Base-by-base conservation (phyloP, 2,888 invertebrate genomes). In the Itoplectis maculator region DNA sequence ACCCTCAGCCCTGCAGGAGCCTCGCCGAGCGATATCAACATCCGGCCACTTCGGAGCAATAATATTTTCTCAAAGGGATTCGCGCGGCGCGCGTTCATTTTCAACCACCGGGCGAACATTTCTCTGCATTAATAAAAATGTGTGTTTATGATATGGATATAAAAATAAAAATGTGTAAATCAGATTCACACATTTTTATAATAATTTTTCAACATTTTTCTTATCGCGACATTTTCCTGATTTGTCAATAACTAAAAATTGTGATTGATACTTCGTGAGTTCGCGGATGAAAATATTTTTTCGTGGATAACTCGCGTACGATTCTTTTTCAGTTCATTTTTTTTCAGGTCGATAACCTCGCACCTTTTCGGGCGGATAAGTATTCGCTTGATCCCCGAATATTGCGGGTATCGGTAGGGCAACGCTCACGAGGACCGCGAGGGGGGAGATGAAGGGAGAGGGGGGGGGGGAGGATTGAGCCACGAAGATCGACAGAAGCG, bases 321-420 rank as follows among this genome's bases (percentile, higher is more conserved):
- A n/a, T n/a, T n/a, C n/a, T n/a, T n/a, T n/a, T n/a, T n/a, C n/a
- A n/a, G n/a, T 7, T 54, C 23, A 23, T 37, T 20, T 47, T 29
- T 49, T 40, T 54, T 66, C 56, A 7, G 40, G 40, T 42, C 47
- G 47, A 81, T 72, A 75, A 66, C 40, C 49, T 66, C 56, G 47
- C 76, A 23, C 20, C 23, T 23, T 63, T 66, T 56, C 29, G 29
- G 65, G 40, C 18, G 49, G 42, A 63, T 80, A 49, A 80, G 70
- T 54, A 78, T 73, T 73, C 56, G n/a, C 68, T 78, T 73, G 73
- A 81, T 81, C 73, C 77, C 40, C 51, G 63, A 81, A 81, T 73
- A 77, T 68, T 77, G n/a, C n/a, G 73, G 63, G 68, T 51, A 72
- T 72, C 76, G 29, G 29, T n/a, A n/a, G n/a, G n/a, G n/a, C n/a